Evolutionary conservation across 2,797 vertebrate species (phyloP), one percentile per base, ranked within the genome.

Genomic region (Helostoma temminkii): DNA sequence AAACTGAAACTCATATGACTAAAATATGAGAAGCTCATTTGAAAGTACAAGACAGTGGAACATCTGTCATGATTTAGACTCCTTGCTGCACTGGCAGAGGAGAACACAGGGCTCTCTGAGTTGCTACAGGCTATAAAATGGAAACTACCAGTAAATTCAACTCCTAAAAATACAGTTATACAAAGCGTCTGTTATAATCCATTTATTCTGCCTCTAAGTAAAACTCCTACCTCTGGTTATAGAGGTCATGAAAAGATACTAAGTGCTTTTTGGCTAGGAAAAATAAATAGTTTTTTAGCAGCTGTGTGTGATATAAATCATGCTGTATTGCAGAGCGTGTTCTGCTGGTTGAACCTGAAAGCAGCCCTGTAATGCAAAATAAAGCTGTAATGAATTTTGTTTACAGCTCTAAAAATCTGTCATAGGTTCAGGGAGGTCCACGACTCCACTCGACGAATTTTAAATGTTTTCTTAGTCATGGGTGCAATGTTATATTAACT

Each of bases 201-300:
- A 65, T 75, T 74, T 64, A 74, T 66, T 71, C 55, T 74, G 67
- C 69, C 62, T 71, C 39, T 67, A 73, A 74, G 66, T 67, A 14
- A 48, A 37, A 36, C 7, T 18, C 52, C 7, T 28, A 26, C 49
- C 16, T 69, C 42, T 66, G 25, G 57, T 25, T 68, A 21, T 22
- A 47, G 28, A 69, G 59, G 60, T 71, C 57, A 70, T 6, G 16
- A 69, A 76, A 1, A 49, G 47, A 54, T 7, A 42, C 30, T 30
- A 48, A 76, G 45, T 25, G 71, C 49, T 8, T 36, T n/a, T 1
- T 25, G 48, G 25, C 53, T 32, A 11, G 54, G 65, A 37, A 67
- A 63, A 60, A 73, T 56, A 39, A 24, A 63, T 67, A 65, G 61
- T 49, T 53, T 58, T 70, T 67, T 34, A 61, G 53, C 6, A 16